A percentile compares a stretch with the other conserved stretches of the same genome.
Conservation (phyloP, 2,888 invertebrate genomes). For the Arrhopalites spinosus region DNA sequence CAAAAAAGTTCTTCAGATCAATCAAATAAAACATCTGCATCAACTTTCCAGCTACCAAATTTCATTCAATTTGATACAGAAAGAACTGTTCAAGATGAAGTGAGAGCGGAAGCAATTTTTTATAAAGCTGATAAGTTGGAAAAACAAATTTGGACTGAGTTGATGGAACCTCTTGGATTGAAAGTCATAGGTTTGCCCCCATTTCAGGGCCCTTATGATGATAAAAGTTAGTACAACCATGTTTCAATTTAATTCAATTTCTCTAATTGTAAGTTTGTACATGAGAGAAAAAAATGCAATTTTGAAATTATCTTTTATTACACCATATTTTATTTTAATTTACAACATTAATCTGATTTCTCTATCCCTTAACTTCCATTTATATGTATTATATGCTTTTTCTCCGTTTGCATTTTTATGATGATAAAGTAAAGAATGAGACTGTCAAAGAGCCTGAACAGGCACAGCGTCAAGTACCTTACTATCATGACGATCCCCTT, state of each 20-base stretch:
- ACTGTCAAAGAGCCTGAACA: slow-evolving; percentile 3
- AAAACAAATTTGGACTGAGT: slow-evolving; percentile 43
- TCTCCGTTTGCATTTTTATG: no score
- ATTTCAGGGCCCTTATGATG: slow-evolving; percentile 46
- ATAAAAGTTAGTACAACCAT: no score
- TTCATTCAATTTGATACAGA: slow-evolving; percentile 33
- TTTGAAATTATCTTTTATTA: no score
- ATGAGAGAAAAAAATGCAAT: no score
- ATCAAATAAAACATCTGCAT: slow-evolving; percentile 42
- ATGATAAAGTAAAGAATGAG: slow-evolving; percentile 35
- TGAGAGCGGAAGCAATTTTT: slow-evolving; percentile 28
- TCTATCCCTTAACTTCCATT: no score
- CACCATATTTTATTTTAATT: no score
- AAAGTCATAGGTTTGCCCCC: slow-evolving; percentile 43
- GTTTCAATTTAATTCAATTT: no score
- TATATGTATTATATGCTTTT: no score
- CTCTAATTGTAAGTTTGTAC: no score
- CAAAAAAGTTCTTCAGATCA: slow-evolving; percentile 5
- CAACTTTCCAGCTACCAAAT: slow-evolving; percentile 43
- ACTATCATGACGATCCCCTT: slow-evolving; percentile 23
- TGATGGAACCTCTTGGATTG: slow-evolving; percentile 51
- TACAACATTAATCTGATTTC: no score
- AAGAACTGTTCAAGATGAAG: not conserved
- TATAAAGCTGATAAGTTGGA: slow-evolving; percentile 42
- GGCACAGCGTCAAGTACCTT: not conserved